Evolutionary conservation across 2,888 invertebrate species (phyloP).

Genomic region (Drosophila macrospina): DNA sequence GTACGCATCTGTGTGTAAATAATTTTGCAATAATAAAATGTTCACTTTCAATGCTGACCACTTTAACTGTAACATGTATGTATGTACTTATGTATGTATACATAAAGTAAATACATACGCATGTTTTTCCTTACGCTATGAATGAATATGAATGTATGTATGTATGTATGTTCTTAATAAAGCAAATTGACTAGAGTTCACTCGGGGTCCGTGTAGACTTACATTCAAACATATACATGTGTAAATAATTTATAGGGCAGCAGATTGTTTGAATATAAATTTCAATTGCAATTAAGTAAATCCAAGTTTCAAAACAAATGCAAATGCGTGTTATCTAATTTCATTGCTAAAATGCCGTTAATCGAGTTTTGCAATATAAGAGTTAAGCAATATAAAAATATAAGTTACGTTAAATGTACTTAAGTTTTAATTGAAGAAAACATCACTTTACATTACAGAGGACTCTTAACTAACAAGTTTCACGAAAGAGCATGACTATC

Average conservation of each 20-base stretch:
- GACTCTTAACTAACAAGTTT: background rate
- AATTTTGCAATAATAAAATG: background rate
- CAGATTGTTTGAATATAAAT: background rate
- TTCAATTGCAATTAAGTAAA: constrained; percentile 11
- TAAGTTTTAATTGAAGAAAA: no score
- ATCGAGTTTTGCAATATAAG: no score
- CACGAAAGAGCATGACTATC: constrained; percentile 7
- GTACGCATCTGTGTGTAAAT: background rate
- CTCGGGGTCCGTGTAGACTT: background rate
- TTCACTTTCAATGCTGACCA: constrained; percentile 3
- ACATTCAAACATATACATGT: background rate
- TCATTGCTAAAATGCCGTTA: background rate
- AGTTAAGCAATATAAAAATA: no score
- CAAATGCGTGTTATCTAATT: background rate
- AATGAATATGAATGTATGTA: background rate
- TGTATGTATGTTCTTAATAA: constrained; percentile 10
- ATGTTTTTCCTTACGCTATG: background rate
- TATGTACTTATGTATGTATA: background rate
- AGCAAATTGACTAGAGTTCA: constrained; percentile 19
- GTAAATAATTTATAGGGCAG: background rate
- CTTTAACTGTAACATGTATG: background rate
- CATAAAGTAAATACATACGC: no score
- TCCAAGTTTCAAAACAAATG: background rate
- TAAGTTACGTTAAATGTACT: no score
- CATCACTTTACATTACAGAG: no score